phyloP scores from a whole-genome alignment of 1,140 invertebrate genomes.

The Sitophilus oryzae region DNA sequence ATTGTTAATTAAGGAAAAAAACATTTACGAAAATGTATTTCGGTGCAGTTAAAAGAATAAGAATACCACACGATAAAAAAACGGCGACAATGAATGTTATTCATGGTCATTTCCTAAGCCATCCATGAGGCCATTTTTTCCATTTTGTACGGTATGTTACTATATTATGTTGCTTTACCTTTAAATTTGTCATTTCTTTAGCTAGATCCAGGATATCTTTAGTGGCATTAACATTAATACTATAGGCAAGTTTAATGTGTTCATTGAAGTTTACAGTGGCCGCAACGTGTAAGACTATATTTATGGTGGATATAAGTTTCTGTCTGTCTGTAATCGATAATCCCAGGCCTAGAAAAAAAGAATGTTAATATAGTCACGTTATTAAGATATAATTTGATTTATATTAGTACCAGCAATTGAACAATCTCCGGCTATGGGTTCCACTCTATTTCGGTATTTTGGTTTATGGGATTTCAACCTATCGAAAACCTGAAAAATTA shows the following conservation, averaged over 20 bases:
- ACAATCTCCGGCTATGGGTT: constrained; percentile 44
- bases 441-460: constrained; percentile 42
- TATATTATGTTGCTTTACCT: too few relatives aligned
- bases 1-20: background rate
- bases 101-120: too few relatives aligned
- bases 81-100: too few relatives aligned
- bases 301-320: constrained; percentile 53
- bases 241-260: constrained; percentile 56
- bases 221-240: constrained; percentile 58
- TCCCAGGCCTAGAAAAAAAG: constrained; percentile 53
- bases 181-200: constrained; percentile 59
- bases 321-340: constrained; percentile 52
- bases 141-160: too few relatives aligned
- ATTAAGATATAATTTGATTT: constrained; percentile 35
- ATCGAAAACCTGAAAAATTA: constrained; percentile 29
- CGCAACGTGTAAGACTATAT: constrained; percentile 81
- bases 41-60: too few relatives aligned
- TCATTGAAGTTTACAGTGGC: constrained; percentile 89
- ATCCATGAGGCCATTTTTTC: too few relatives aligned
- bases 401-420: constrained; percentile 27
- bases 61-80: too few relatives aligned
- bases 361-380: constrained; percentile 14
- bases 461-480: constrained; percentile 34
- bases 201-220: constrained; percentile 54
- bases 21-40: background rate